Conservation (phyloP, 2,113 vertebrate species). For the Accipiter virgatus region DNA sequence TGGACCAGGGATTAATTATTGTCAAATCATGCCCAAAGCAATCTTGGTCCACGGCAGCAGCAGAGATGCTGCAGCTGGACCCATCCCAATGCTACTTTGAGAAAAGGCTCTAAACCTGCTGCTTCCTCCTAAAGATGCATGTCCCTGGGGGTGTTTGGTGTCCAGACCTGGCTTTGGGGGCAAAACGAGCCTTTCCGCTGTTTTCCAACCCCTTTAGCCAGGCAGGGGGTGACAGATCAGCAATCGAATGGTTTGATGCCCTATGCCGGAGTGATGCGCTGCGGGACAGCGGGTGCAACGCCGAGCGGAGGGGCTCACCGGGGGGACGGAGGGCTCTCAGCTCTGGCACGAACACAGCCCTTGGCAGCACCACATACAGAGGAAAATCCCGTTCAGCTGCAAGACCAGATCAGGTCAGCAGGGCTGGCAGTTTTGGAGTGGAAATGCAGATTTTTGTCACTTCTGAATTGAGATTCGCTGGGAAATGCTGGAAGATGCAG, state of each 20-base stretch:
- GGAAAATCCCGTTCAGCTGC: not conserved
- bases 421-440: not conserved
- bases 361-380: not conserved
- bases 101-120: not conserved
- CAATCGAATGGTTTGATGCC: not conserved
- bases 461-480: accelerated
- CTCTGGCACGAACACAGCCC: not conserved
- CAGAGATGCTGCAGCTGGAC: not conserved
- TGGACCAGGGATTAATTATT: not conserved
- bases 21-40: not conserved
- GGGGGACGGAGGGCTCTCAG: not conserved
- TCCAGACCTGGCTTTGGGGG: not conserved
- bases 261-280: accelerated
- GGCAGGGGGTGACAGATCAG: no score
- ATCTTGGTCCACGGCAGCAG: not conserved
- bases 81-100: not conserved
- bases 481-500: not conserved
- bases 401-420: not conserved
- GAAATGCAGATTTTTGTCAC: not conserved
- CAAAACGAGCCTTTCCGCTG: not conserved
- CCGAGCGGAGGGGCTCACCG: not conserved
- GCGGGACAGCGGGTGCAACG: accelerated
- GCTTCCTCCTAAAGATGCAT: not conserved
- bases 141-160: not conserved
- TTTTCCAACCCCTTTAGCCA: not conserved